These are phyloP conservation scores for Brachyopa scutellaris DNA, from an alignment of 2,888 invertebrate species.

Conservation along the genomic window DNA sequence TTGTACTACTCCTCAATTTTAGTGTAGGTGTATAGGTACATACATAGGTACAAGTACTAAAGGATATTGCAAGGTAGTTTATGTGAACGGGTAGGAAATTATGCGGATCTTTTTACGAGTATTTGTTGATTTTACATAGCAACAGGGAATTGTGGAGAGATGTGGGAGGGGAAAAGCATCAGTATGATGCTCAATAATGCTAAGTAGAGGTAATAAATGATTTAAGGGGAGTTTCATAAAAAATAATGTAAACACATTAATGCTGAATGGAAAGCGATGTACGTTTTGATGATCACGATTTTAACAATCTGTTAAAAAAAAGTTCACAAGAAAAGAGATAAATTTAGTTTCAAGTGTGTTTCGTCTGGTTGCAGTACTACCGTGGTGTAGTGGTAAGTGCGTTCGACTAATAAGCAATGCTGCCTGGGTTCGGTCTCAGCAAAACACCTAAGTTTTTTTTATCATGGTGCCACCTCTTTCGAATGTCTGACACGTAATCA, in stretches of 20 bases:
- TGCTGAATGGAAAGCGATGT: not conserved
- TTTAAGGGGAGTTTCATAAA: not conserved
- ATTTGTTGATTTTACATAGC: not conserved
- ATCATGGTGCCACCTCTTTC: too few species aligned
- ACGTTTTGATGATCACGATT: too few species aligned
- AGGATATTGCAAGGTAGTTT: constrained; percentile 20
- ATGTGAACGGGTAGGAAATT: constrained; percentile 7
- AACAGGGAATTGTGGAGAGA: not conserved
- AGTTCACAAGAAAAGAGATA: too few species aligned
- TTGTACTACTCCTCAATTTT: constrained; percentile 43
- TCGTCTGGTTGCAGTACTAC: too few species aligned
- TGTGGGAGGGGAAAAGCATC: not conserved
- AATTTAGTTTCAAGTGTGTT: too few species aligned
- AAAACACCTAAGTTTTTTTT: too few species aligned
- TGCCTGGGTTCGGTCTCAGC: too few species aligned
- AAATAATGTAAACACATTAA: not conserved
- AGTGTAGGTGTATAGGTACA: not conserved
- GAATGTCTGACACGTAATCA: too few species aligned
- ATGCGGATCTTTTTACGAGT: constrained; percentile 46
- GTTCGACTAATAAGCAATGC: too few species aligned
- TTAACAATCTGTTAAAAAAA: too few species aligned
- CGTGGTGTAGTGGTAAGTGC: too few species aligned
- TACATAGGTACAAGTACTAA: constrained; percentile 8
- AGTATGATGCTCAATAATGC: constrained; percentile 10
- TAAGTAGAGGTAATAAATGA: constrained; percentile 11